Evolutionary conservation across 1,140 invertebrate species (phyloP).

Genomic region (Apolygus lucorum): DNA sequence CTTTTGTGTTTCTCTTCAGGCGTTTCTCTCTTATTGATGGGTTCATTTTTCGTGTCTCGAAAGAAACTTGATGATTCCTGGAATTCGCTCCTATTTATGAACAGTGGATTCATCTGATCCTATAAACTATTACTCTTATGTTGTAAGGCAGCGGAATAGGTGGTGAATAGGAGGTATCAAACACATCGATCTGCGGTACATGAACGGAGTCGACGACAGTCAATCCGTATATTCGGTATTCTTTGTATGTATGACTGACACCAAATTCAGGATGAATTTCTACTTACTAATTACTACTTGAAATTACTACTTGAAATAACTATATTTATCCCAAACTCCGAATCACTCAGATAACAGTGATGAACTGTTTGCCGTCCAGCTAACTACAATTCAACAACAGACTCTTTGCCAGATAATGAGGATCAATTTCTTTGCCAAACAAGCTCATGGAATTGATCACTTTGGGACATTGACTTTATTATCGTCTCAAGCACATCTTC

Average conservation of each 20-base stretch:
- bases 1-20: too few relatives aligned
- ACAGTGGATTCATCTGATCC: too few relatives aligned
- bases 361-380: neutral
- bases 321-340: neutral
- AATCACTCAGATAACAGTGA: neutral
- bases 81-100: too few relatives aligned
- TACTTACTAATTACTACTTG: too few relatives aligned
- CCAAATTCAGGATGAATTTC: neutral
- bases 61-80: too few relatives aligned
- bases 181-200: neutral
- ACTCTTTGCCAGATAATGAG: neutral
- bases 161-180: neutral
- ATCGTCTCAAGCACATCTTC: neutral
- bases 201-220: neutral
- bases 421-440: neutral
- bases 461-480: neutral
- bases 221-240: neutral
- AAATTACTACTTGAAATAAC: neutral
- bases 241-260: neutral
- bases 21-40: too few relatives aligned
- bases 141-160: neutral
- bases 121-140: neutral
- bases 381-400: neutral
- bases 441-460: neutral
- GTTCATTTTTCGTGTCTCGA: too few relatives aligned